Evolutionary conservation across 2,888 invertebrate genomes (phyloP).

Genomic region (Lagria hirta): DNA sequence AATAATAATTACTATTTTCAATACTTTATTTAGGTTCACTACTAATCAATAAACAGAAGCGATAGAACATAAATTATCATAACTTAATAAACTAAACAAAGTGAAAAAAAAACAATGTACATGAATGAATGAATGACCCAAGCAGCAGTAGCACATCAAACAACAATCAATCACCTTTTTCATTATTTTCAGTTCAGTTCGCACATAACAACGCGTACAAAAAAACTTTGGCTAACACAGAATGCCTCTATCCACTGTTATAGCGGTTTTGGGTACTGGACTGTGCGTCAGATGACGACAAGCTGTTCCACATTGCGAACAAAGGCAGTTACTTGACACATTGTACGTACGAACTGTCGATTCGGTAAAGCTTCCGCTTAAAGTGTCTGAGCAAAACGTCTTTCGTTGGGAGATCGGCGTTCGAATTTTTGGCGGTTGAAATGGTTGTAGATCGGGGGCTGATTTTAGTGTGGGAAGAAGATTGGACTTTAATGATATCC

Average conservation of each 20-base stretch:
- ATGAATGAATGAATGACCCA: no score
- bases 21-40: constrained; percentile 45
- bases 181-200: no score
- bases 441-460: no score
- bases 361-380: constrained; percentile 44
- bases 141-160: not conserved
- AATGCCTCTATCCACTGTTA: constrained; percentile 56
- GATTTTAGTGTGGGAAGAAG: constrained; percentile 40
- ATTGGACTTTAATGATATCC: constrained; percentile 62
- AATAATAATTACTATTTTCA: no score
- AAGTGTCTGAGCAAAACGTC: constrained; percentile 43
- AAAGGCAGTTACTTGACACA: constrained; percentile 51
- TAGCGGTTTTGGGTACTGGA: constrained; percentile 51
- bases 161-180: no score
- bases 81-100: constrained; percentile 37
- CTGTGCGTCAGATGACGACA: constrained; percentile 54
- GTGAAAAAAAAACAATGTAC: constrained; percentile 24
- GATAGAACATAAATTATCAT: constrained; percentile 46
- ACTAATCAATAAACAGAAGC: constrained; percentile 44
- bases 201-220: constrained; percentile 5
- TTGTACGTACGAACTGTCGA: constrained; percentile 49
- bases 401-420: constrained; percentile 35
- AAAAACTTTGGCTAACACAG: constrained; percentile 52
- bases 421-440: constrained; percentile 29
- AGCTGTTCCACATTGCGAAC: constrained; percentile 55